Percentiles rank a stretch among this genome's conserved stretches.
Evolutionary conservation across 2,113 vertebrate species (phyloP).

Genomic region (Ceratotherium simum): DNA sequence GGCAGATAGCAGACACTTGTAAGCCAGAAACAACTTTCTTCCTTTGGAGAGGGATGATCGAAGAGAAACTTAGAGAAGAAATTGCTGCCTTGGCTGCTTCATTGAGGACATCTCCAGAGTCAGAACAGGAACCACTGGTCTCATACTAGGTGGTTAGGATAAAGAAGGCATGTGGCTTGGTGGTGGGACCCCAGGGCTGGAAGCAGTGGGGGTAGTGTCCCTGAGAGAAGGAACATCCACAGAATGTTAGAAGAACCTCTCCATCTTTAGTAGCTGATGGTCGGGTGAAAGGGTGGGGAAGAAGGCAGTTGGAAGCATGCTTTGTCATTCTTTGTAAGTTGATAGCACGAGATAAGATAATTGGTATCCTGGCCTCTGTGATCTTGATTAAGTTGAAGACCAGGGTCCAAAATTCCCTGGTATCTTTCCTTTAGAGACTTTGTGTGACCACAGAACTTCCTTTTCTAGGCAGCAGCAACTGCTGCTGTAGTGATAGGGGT

Average conservation of each 20-base stretch:
- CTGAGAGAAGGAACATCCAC: constrained; percentile 6
- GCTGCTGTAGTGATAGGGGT: not conserved
- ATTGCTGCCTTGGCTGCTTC: not conserved
- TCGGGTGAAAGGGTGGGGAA: not conserved
- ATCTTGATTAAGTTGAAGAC: not conserved
- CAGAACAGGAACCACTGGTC: not conserved
- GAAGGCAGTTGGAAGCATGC: not conserved
- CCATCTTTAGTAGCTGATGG: not conserved
- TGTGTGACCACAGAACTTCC: not conserved
- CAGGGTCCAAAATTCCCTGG: not conserved
- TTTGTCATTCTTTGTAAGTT: constrained; percentile 18
- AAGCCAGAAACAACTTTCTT: not conserved
- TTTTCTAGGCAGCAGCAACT: not conserved
- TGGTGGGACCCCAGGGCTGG: not conserved
- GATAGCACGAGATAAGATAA: not conserved
- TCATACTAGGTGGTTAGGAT: not conserved
- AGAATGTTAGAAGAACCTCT: not conserved
- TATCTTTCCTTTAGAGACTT: not conserved
- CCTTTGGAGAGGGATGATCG: not conserved
- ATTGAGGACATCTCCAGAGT: not conserved
- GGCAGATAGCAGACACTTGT: not conserved
- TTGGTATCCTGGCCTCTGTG: not conserved
- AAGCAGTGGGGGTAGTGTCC: not conserved
- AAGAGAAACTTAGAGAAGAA: constrained; percentile 42
- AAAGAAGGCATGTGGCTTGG: not conserved